Evolutionary conservation across 2,113 vertebrate species (phyloP), one percentile per base, ranked within the genome.

Genomic region (Riparia riparia): DNA sequence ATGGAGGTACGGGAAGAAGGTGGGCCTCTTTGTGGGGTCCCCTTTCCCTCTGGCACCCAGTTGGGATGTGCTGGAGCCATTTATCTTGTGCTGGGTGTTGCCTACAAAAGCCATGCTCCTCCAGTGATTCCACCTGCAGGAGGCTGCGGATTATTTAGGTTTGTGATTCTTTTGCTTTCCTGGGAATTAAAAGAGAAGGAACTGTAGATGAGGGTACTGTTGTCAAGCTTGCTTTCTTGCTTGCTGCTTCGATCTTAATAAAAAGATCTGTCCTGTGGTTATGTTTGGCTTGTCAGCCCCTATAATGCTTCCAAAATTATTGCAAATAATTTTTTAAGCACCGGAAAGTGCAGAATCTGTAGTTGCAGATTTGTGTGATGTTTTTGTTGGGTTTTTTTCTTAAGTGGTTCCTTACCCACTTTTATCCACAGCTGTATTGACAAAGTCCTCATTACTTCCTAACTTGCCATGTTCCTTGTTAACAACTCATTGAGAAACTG

Each of bases 381-480:
- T 80, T 91, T 82, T 54, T 82, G 9, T 91, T n/a, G n/a, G n/a
- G n/a, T 45, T 82, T 54, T 82, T 93, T 78, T 56, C 64, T 68
- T 86, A 95, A 96, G 93, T 86, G 82, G 91, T 93, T 90, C 76
- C 83, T 90, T 89, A 93, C 70, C 90, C 86, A 31, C 78, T 95
- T 95, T 89, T 80, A 95, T 90, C 70, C 83, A 50, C 95, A 94
- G 95, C 95, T 96, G 74, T 94, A 96, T 83, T 95, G 92, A 97
- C 92, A 89, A 78, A 79, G 85, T 87, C 68, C 93, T 95, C 91
- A 84, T 89, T 97, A 86, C 89, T 93, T 94, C 83, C 90, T 82
- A 88, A 94, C 90, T 94, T 76, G 34, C 47, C 61, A 60, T 71
- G 42, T 86, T 97, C 70, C 29, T 84, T 64, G 82, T 97, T 88